Conservation (phyloP, 1,140 invertebrate species). For the Bradynema listronoti region DNA sequence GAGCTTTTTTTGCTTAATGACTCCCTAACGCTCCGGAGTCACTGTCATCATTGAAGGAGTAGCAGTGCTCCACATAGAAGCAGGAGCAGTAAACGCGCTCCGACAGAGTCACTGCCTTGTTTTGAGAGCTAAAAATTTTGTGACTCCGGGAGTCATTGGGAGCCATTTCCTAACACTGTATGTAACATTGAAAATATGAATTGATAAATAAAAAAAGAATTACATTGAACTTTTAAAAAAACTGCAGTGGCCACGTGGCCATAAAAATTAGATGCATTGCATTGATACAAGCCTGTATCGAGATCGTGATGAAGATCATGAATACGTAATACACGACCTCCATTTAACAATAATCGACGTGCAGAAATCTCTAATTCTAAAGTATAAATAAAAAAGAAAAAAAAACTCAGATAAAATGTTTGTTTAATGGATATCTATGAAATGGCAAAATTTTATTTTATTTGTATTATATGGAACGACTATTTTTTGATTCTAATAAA, state of each 20-base stretch:
- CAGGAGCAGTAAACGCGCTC: no score
- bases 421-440: neutral
- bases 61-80: no score
- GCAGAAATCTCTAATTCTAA: constrained; percentile 63
- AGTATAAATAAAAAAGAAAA: constrained; percentile 5
- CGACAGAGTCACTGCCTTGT: no score
- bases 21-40: no score
- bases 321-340: constrained; percentile 62
- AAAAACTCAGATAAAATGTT: neutral
- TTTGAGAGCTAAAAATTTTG: no score
- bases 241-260: constrained; percentile 97
- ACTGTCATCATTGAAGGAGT: no score
- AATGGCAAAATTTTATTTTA: neutral
- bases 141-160: no score
- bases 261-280: constrained; percentile 93
- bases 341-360: constrained; percentile 58
- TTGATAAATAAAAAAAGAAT: constrained; percentile 22
- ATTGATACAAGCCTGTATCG: constrained; percentile 95
- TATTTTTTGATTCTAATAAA: neutral
- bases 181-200: no score
- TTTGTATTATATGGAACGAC: neutral
- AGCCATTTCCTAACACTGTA: no score
- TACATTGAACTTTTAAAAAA: constrained; percentile 86
- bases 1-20: no score
- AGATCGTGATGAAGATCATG: constrained; percentile 70